Conservation (phyloP, 2,888 invertebrate species). For the Drosophila phalerata region DNA sequence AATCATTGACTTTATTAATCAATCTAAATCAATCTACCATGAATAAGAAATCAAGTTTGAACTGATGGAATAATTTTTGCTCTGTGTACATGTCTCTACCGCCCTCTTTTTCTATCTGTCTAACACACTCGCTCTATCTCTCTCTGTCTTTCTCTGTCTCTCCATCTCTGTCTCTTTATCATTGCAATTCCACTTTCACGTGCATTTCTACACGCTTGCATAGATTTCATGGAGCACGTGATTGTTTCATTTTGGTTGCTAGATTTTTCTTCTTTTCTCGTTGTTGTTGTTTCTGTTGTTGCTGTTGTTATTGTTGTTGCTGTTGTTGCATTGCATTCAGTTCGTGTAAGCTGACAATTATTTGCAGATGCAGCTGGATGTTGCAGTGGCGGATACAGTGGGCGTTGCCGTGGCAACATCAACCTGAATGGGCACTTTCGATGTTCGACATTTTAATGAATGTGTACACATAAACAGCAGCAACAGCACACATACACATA, state of each 20-base stretch:
- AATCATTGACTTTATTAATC: no score
- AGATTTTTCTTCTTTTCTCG: constrained; percentile 48
- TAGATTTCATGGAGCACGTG: constrained; percentile 81
- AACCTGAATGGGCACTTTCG: constrained; percentile 81
- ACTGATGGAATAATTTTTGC: no score
- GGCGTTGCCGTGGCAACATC: constrained; percentile 75
- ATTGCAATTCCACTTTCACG: constrained; percentile 76
- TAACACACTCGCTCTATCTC: background rate
- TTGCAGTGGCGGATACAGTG: constrained; percentile 56
- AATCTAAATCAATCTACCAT: no score
- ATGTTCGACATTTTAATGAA: constrained; percentile 81
- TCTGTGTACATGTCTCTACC: no score
- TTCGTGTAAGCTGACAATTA: constrained; percentile 81
- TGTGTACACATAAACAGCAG: constrained; percentile 81
- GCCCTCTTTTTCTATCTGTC: no score
- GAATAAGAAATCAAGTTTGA: no score
- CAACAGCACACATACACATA: constrained; percentile 61
- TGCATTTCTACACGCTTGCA: constrained; percentile 79
- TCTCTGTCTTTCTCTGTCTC: background rate
- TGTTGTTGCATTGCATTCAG: constrained; percentile 64
- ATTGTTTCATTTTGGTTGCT: constrained; percentile 79
- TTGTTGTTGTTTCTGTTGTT: constrained; percentile 18
- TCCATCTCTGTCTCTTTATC: constrained; percentile 12
- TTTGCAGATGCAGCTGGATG: constrained; percentile 75
- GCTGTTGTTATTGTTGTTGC: constrained; percentile 20